Evolutionary conservation across 2,888 invertebrate species (phyloP), one percentile per base, ranked within the genome.

Genomic region (Thymelicus acteon): DNA sequence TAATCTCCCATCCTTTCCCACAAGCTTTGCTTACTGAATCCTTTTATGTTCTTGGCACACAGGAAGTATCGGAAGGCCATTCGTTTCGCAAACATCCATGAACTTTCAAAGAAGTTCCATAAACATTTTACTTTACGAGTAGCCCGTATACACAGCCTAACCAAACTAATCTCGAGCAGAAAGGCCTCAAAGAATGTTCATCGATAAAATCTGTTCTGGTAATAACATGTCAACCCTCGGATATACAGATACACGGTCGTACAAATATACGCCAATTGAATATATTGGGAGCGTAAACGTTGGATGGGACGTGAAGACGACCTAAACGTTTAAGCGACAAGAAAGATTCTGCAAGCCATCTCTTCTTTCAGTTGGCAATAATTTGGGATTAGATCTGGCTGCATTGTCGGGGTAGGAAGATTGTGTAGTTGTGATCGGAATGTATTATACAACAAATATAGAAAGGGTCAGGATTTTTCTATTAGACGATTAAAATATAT

Each of bases 131-230:
- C 62, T 58, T 65, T 65, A 71, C 60, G 60, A 60, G 24, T 19
- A 15, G 8, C 37, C 64, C 13, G 12, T 47, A 58, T 71, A 61
- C 48, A 64, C 60, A 72, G 65, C 65, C 65, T 72, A 69, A 69
- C 60, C 64, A 72, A 72, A 72, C 68, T 69, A 68, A 72, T 72
- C 47, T 65, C 31, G 61, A 3, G 19, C 52, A 54, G 44, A 67
- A 60, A 67, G 58, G 31, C 37, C 52, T 49, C 52, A 49, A 24
- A 15, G 60, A 60, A 40, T 68, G 65, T 68, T n/a, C 52, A 60
- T 39, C 60, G 72, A 70, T 70, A 73, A 68, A 71, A 73, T 73
- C 65, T 72, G 68, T 61, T 67, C 64, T 70, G 67, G 73, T 67
- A 72, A 70, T 66, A 72, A 69, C 73, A 54, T 60, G 72, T 60